phyloP scores from a whole-genome alignment of 30 jellyfish, hydroid and myxozoan species.

The Pseudorhiza aurosa region DNA sequence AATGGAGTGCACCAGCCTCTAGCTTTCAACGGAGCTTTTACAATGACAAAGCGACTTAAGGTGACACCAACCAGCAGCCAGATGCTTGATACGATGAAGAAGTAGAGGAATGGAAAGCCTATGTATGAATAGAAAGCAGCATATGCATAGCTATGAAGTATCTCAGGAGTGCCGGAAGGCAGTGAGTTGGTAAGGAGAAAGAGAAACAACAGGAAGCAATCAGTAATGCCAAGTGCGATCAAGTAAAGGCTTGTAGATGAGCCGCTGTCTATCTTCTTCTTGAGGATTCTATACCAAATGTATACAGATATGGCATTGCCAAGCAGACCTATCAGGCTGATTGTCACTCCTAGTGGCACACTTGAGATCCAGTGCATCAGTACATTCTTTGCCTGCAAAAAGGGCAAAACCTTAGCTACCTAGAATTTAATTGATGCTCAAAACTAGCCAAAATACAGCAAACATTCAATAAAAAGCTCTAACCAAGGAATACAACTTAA shows the following conservation, averaged over 20 bases:
- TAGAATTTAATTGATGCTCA: too few species aligned
- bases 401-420: background rate
- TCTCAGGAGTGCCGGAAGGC: constrained; percentile 38
- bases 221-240: constrained; percentile 69
- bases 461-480: too few species aligned
- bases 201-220: constrained; percentile 61
- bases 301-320: constrained; percentile 71
- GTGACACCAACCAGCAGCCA: constrained; percentile 90
- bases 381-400: constrained; percentile 31
- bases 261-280: constrained; percentile 34
- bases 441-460: too few species aligned
- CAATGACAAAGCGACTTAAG: constrained; percentile 64
- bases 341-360: constrained; percentile 75
- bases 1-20: constrained; percentile 35
- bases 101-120: constrained; percentile 73
- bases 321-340: constrained; percentile 60
- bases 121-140: constrained; percentile 64
- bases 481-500: too few species aligned
- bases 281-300: constrained; percentile 64
- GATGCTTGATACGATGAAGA: constrained; percentile 76
- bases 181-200: constrained; percentile 61
- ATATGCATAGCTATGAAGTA: constrained; percentile 42
- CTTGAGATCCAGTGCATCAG: constrained; percentile 76
- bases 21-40: constrained; percentile 61
- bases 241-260: constrained; percentile 63